A percentile compares a stretch with the other conserved stretches of the same genome.
phyloP scores from a whole-genome alignment of 1,140 invertebrate species.

The Andricus grossulariae region DNA sequence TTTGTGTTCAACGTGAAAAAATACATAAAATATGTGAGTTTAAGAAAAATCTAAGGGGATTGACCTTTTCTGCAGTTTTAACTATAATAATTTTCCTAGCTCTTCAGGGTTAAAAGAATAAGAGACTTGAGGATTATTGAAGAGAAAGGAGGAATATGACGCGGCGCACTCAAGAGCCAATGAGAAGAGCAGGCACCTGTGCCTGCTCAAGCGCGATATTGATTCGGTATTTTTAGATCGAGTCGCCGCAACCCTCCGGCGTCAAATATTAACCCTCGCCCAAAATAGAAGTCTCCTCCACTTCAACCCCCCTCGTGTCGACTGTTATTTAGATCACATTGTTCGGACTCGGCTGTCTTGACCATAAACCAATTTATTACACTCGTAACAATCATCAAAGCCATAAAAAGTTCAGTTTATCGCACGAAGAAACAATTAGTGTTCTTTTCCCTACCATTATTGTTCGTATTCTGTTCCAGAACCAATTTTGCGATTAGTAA shows the following conservation, averaged over 20 bases:
- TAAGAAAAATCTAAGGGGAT: no score
- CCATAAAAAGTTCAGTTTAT: constrained; percentile 16
- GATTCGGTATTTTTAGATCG: constrained; percentile 63
- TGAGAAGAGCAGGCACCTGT: constrained; percentile 26
- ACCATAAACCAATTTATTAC: constrained; percentile 35
- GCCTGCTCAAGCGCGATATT: constrained; percentile 46
- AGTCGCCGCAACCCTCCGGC: constrained; percentile 50
- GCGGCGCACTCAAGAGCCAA: background rate
- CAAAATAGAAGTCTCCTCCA: constrained; percentile 45
- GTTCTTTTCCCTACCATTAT: no score
- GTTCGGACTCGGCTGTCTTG: constrained; percentile 32
- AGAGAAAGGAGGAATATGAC: background rate
- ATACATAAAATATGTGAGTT: no score
- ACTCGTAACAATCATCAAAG: constrained; percentile 24
- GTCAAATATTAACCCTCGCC: constrained; percentile 59
- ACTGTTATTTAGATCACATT: constrained; percentile 30
- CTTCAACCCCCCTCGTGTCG: constrained; percentile 8
- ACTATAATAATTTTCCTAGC: no score
- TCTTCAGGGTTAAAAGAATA: no score
- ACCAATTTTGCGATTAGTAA: no score
- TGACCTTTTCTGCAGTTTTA: no score
- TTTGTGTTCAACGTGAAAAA: no score
- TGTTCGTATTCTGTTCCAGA: no score
- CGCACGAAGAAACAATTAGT: no score
- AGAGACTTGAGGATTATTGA: background rate